Evolutionary conservation across 2,888 invertebrate genomes (phyloP).

Genomic region (Drosophila tanythrix): DNA sequence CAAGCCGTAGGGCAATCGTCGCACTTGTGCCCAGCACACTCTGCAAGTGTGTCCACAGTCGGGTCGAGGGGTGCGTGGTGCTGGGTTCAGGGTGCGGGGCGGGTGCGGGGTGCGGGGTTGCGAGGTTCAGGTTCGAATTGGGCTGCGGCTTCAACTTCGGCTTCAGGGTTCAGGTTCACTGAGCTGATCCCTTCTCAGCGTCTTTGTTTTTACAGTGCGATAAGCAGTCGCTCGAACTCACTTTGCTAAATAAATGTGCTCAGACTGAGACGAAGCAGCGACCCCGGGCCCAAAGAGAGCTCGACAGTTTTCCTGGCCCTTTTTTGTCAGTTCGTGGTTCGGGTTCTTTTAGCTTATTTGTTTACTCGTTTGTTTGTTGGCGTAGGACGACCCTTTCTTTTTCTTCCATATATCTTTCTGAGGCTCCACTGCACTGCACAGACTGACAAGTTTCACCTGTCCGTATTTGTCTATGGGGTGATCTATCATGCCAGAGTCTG

Average conservation of each 20-base stretch:
- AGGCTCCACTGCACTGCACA: slow-evolving; percentile 41
- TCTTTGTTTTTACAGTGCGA: slow-evolving; percentile 76
- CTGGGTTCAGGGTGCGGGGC: not conserved
- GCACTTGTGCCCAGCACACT: slow-evolving; percentile 79
- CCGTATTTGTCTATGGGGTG: slow-evolving; percentile 78
- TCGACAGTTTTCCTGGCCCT: slow-evolving; percentile 30
- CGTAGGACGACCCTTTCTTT: slow-evolving; percentile 69
- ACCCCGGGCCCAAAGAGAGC: slow-evolving; percentile 4
- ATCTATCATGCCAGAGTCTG: slow-evolving; percentile 72
- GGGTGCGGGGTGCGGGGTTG: not conserved
- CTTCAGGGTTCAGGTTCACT: slow-evolving; percentile 49
- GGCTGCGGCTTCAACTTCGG: not conserved
- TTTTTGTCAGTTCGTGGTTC: slow-evolving; percentile 24
- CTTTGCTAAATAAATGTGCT: slow-evolving; percentile 43
- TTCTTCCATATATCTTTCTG: slow-evolving; percentile 1
- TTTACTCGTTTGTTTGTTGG: slow-evolving; percentile 59
- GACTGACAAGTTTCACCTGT: slow-evolving; percentile 81
- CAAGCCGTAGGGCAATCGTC: slow-evolving; percentile 25
- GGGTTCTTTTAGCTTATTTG: slow-evolving; percentile 42
- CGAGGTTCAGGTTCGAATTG: not conserved
- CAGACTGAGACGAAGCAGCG: slow-evolving; percentile 17
- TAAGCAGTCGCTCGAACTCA: slow-evolving; percentile 57
- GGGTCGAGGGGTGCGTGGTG: slow-evolving; percentile 9
- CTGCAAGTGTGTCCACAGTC: slow-evolving; percentile 70
- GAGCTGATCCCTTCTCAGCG: slow-evolving; percentile 57